These are phyloP conservation scores for Isotomurus palustris DNA, from an alignment of 2,888 invertebrate genomes.

Conservation along the genomic window DNA sequence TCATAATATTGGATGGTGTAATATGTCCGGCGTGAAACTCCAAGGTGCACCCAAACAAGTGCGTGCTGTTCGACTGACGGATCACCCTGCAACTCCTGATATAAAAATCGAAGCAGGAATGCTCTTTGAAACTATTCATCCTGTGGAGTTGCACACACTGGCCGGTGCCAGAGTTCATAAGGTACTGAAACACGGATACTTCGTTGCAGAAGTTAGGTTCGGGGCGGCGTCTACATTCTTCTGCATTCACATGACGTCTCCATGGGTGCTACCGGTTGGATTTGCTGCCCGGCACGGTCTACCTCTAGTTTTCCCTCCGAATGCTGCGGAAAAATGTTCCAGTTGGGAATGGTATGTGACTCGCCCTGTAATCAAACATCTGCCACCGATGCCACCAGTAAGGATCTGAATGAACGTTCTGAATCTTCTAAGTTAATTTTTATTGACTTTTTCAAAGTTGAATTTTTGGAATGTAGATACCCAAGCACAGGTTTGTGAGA, in stretches of 20 bases:
- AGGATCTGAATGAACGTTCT: no score
- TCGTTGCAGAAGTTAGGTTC: constrained; percentile 11
- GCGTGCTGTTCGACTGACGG: background rate
- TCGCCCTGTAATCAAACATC: no score
- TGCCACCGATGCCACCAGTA: no score
- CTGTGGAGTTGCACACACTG: constrained; percentile 17
- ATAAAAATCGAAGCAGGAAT: constrained; percentile 10
- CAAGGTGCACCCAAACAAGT: constrained; percentile 4
- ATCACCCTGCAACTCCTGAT: constrained; percentile 9
- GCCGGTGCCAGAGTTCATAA: constrained; percentile 8
- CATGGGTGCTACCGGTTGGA: constrained; percentile 30
- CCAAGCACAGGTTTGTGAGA: constrained; percentile 18
- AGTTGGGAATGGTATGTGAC: constrained; percentile 18
- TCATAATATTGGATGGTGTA: constrained; percentile 32
- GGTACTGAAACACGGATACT: constrained; percentile 24
- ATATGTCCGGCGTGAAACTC: constrained; percentile 19
- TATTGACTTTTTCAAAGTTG: no score
- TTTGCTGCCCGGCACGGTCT: constrained; percentile 6
- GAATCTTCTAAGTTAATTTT: no score
- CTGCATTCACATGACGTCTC: constrained; percentile 29
- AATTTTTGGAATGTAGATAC: no score
- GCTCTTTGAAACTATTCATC: constrained; percentile 33
- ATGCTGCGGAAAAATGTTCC: constrained; percentile 11
- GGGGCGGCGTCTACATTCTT: background rate
- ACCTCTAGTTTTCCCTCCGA: constrained; percentile 2